phyloP scores from a whole-genome alignment of 53 echinoderm and acorn worm genomes.

The Stichopus horrens region DNA sequence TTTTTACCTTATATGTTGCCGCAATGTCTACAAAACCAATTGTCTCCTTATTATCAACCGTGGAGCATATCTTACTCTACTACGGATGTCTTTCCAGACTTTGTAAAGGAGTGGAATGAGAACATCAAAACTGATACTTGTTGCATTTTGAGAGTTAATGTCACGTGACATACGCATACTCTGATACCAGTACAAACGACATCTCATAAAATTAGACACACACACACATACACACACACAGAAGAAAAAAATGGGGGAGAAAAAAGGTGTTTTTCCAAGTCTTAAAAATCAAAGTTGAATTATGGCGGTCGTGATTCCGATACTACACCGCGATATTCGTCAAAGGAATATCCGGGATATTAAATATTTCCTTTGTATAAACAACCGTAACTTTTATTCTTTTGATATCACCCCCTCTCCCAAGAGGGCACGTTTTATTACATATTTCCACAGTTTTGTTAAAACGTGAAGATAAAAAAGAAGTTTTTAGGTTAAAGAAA shows the following conservation, averaged over 20 bases:
- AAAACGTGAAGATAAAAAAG: slow-evolving; percentile 10
- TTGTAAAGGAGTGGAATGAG: too few species aligned
- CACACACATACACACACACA: neutral
- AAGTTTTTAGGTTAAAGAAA: slow-evolving; percentile 32
- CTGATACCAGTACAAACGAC: too few species aligned
- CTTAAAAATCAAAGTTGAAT: slow-evolving; percentile 45
- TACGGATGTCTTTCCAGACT: too few species aligned
- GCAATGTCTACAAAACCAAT: too few species aligned
- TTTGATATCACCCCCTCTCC: slow-evolving; percentile 29
- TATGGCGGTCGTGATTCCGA: slow-evolving; percentile 33
- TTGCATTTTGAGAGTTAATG: too few species aligned
- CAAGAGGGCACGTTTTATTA: slow-evolving; percentile 43
- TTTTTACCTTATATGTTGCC: too few species aligned
- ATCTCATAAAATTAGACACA: too few species aligned
- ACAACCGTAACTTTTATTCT: slow-evolving; percentile 36
- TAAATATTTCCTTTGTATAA: slow-evolving; percentile 43
- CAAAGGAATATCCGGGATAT: slow-evolving; percentile 22
- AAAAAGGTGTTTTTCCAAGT: slow-evolving; percentile 36
- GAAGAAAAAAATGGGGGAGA: neutral
- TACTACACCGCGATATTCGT: slow-evolving; percentile 22
- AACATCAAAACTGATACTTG: too few species aligned
- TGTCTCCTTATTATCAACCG: too few species aligned
- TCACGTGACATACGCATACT: too few species aligned
- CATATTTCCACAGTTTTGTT: slow-evolving; percentile 17
- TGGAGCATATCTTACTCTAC: too few species aligned